Evolutionary conservation across 2,797 vertebrate species (phyloP).

Genomic region (Sciurus carolinensis): DNA sequence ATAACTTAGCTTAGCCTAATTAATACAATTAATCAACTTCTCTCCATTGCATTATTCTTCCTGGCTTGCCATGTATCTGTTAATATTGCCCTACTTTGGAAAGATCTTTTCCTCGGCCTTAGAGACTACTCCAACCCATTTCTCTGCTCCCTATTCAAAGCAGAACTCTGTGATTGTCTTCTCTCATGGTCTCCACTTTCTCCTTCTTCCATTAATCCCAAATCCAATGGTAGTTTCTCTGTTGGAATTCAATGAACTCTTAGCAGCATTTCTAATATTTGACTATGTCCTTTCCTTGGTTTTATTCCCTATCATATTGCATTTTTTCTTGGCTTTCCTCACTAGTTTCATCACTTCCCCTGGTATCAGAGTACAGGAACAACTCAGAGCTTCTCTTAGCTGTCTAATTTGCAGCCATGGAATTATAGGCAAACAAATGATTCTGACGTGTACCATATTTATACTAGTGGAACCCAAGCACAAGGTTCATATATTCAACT

Average conservation of each 20-base stretch:
- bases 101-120: conserved; percentile 3
- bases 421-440: background rate
- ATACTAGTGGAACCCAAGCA: background rate
- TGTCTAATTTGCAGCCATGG: background rate
- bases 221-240: background rate
- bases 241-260: background rate
- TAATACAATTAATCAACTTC: conserved; percentile 53
- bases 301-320: background rate
- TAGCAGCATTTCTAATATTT: background rate
- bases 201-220: background rate
- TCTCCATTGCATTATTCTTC: conserved; percentile 51
- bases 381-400: background rate
- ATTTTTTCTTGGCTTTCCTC: background rate
- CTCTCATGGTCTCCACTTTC: background rate
- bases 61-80: background rate
- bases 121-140: background rate
- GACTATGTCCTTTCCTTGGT: background rate
- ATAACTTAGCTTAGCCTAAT: conserved; percentile 39
- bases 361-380: background rate
- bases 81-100: conserved; percentile 30
- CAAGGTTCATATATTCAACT: background rate
- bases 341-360: background rate
- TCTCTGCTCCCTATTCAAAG: conserved; percentile 27
- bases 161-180: background rate
- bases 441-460: background rate